phyloP scores from a whole-genome alignment of 1,140 invertebrate species.

The Euwallacea fornicatus region DNA sequence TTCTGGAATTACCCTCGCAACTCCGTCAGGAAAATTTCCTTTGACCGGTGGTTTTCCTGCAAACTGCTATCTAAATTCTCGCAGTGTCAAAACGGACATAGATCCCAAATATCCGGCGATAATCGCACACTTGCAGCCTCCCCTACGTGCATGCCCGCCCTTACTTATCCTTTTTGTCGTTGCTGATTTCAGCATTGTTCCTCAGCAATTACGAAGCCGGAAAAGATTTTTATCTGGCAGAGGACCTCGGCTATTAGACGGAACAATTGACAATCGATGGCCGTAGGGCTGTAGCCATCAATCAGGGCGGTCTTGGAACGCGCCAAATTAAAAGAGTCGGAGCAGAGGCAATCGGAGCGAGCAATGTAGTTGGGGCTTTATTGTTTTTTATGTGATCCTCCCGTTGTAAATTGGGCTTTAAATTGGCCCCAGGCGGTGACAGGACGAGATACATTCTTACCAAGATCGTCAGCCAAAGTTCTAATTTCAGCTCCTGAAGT shows the following conservation, averaged over 20 bases:
- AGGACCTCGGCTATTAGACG: conserved; percentile 27
- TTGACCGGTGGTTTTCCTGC: too few species aligned
- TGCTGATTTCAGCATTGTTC: conserved; percentile 34
- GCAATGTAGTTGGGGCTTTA: conserved; percentile 3
- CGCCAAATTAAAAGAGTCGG: conserved; percentile 35
- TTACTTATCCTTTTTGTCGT: conserved; percentile 27
- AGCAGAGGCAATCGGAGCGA: conserved; percentile 24
- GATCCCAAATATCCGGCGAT: too few species aligned
- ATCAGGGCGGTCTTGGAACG: conserved; percentile 34
- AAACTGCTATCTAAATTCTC: too few species aligned
- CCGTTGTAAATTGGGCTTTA: conserved; percentile 1
- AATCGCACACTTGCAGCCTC: conserved; percentile 3
- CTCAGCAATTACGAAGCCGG: conserved; percentile 28
- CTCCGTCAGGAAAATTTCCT: too few species aligned
- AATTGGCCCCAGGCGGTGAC: too few species aligned
- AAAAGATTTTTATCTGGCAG: conserved; percentile 35
- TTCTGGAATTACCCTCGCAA: too few species aligned
- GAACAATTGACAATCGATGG: conserved; percentile 38
- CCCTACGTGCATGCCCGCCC: conserved; percentile 9
- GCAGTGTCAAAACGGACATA: too few species aligned
- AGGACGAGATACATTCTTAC: too few species aligned
- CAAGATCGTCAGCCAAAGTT: too few species aligned
- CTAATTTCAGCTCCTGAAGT: conserved; percentile 1
- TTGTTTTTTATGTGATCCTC: conserved; percentile 24
- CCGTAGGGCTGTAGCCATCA: conserved; percentile 31